Percentiles rank a stretch among this genome's conserved stretches.
Conservation (phyloP, 2,797 vertebrate genomes). For the Clarias platycephalus region DNA sequence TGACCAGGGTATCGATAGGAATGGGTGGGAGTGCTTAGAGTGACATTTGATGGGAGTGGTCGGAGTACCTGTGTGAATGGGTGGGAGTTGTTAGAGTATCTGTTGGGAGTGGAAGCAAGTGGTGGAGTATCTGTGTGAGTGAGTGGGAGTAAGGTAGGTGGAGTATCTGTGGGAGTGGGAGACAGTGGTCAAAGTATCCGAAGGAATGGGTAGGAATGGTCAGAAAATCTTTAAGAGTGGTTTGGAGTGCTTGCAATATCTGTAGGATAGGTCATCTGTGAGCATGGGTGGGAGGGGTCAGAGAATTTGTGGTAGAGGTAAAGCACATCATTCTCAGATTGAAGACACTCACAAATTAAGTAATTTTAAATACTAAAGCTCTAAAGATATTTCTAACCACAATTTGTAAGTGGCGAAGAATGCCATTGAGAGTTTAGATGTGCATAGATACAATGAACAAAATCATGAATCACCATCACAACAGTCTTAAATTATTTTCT, state of each 20-base stretch:
- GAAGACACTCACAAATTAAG: neutral
- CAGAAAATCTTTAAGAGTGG: neutral
- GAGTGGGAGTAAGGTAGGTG: neutral
- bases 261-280: neutral
- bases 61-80: neutral
- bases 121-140: neutral
- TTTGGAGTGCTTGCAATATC: neutral
- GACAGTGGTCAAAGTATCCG: neutral
- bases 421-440: neutral
- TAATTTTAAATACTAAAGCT: neutral
- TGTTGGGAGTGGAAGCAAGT: neutral
- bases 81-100: neutral
- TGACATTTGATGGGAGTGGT: neutral
- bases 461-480: constrained; percentile 5
- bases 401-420: neutral
- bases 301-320: neutral
- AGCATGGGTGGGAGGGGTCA: neutral
- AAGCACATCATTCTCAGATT: neutral
- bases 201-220: neutral
- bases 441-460: neutral
- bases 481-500: neutral
- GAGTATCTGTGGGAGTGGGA: neutral
- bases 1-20: neutral
- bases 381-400: no score
- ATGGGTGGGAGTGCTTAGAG: neutral